A percentile compares a stretch with the other conserved stretches of the same genome.
These are phyloP conservation scores for Patiria pectinifera DNA, from an alignment of 53 echinoderm and acorn worm genomes.

Conservation along the genomic window DNA sequence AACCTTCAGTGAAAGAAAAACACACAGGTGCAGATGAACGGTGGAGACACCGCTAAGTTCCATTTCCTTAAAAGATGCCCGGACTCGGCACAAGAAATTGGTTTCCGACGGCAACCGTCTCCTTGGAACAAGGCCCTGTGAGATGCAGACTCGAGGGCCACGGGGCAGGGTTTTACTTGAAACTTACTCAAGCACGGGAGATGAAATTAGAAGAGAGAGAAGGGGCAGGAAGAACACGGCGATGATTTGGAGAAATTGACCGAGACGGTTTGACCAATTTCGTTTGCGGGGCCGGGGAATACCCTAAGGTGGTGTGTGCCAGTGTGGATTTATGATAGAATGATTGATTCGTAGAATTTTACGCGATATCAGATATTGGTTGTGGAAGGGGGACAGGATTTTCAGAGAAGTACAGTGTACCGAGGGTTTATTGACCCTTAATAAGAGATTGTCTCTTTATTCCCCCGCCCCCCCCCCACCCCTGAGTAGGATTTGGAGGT, in stretches of 20 bases:
- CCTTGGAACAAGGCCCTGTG: background rate
- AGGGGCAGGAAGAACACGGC: background rate
- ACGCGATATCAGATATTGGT: background rate
- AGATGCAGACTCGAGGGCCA: background rate
- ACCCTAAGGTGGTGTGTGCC: background rate
- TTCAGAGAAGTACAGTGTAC: background rate
- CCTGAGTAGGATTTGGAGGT: no score
- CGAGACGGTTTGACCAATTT: background rate
- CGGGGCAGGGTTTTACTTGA: background rate
- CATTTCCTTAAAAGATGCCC: conserved; percentile 1
- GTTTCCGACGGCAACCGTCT: conserved; percentile 5
- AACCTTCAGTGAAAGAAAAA: background rate
- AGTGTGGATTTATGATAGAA: background rate
- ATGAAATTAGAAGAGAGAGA: background rate
- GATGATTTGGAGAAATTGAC: conserved; percentile 31
- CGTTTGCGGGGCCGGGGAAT: background rate
- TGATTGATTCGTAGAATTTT: conserved; percentile 48
- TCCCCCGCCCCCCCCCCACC: no score
- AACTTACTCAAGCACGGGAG: conserved; percentile 10
- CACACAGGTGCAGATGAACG: background rate
- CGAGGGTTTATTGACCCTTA: background rate
- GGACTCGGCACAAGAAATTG: conserved; percentile 32
- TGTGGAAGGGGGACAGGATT: background rate
- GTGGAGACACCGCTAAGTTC: background rate
- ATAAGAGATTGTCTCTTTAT: no score